Evolutionary conservation across 1,140 invertebrate genomes (phyloP).

Genomic region (Aricia agestis): DNA sequence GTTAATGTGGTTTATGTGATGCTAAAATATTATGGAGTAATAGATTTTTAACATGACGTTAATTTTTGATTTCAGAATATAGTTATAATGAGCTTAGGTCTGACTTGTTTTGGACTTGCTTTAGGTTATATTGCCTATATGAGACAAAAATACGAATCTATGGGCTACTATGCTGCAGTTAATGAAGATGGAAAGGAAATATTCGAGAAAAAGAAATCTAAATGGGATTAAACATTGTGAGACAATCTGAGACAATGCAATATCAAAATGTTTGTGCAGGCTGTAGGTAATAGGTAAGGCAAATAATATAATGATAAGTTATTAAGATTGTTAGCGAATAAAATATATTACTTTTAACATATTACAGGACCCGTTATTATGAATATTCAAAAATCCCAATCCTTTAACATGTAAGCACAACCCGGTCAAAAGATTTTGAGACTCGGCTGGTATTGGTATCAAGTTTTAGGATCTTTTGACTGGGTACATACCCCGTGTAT

Average conservation of each 20-base stretch:
- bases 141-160: constrained; percentile 83
- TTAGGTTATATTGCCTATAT: constrained; percentile 89
- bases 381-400: too few relatives aligned
- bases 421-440: too few relatives aligned
- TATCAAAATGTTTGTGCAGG: constrained; percentile 17
- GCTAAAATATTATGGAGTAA: too few relatives aligned
- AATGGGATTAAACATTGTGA: constrained; percentile 79
- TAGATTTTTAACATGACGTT: background rate
- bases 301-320: background rate
- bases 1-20: too few relatives aligned
- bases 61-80: constrained; percentile 83
- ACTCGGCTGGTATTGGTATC: too few relatives aligned
- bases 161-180: constrained; percentile 87
- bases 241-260: constrained; percentile 7
- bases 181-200: constrained; percentile 83
- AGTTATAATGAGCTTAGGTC: constrained; percentile 85
- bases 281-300: too few relatives aligned
- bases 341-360: too few relatives aligned
- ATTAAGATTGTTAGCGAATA: background rate
- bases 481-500: too few relatives aligned
- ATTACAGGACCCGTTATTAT: too few relatives aligned
- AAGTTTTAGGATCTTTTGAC: too few relatives aligned
- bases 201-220: constrained; percentile 86
- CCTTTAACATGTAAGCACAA: too few relatives aligned
- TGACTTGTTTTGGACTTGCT: constrained; percentile 81